phyloP scores from a whole-genome alignment of 2,797 vertebrate genomes.

The Leucoraja ocellata region DNA sequence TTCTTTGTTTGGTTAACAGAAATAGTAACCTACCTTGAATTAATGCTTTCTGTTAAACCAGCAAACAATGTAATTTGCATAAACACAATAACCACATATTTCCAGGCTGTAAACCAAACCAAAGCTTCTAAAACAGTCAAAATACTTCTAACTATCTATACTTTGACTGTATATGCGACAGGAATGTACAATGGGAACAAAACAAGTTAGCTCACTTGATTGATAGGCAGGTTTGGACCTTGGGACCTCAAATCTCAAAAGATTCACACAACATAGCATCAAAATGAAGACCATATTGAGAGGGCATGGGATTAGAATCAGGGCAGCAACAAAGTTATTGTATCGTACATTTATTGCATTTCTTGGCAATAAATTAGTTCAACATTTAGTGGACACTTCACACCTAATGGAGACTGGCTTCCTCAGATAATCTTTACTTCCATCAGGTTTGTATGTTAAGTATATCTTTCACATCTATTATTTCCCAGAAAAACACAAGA shows the following conservation, averaged over 20 bases:
- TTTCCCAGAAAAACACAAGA: constrained; percentile 33
- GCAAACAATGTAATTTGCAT: background rate
- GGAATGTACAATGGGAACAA: background rate
- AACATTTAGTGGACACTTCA: constrained; percentile 8
- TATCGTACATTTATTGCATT: background rate
- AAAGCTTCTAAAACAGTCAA: background rate
- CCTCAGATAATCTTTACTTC: constrained; percentile 13
- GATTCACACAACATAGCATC: background rate
- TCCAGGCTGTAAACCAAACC: background rate
- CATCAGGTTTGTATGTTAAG: constrained; percentile 10
- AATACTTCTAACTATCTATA: background rate
- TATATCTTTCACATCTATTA: constrained; percentile 33
- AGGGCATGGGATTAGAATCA: constrained; percentile 8
- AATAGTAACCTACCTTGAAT: background rate
- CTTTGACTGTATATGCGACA: background rate
- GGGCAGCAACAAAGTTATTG: background rate
- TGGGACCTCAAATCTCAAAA: background rate
- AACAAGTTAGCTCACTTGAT: background rate
- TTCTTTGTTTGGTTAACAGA: background rate
- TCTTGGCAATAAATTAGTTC: constrained; percentile 5
- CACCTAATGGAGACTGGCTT: constrained; percentile 4
- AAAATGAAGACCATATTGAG: background rate
- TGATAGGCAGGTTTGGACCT: background rate
- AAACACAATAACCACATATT: background rate
- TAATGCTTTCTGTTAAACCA: background rate